These are phyloP conservation scores for Scolopax mira DNA, from an alignment of 2,113 vertebrate genomes.

Conservation along the genomic window DNA sequence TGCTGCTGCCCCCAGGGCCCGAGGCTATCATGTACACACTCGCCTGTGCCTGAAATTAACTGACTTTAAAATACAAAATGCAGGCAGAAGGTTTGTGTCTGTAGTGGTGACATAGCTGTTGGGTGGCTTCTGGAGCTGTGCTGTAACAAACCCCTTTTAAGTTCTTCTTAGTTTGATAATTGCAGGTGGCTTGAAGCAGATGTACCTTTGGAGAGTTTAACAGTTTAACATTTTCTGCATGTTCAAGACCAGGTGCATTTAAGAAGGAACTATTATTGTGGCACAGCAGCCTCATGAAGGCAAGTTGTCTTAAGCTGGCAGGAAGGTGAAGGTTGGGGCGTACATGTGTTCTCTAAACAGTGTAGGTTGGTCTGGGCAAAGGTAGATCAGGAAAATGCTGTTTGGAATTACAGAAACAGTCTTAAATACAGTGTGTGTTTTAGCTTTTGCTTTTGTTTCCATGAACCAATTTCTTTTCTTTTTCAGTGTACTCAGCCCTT, in stretches of 20 bases:
- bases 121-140: fast-evolving
- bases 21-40: background rate
- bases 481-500: constrained; percentile 88
- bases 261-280: background rate
- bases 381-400: background rate
- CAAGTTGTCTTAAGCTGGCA: background rate
- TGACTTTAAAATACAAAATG: background rate
- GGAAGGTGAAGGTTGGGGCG: background rate
- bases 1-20: background rate
- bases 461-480: constrained; percentile 7
- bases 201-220: background rate
- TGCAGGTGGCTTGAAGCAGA: background rate
- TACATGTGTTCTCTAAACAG: background rate
- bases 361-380: background rate
- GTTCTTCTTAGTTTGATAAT: background rate
- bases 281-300: background rate
- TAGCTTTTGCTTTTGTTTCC: background rate
- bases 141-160: background rate
- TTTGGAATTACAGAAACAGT: background rate
- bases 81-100: background rate
- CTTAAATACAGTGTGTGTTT: background rate
- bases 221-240: background rate
- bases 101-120: fast-evolving
- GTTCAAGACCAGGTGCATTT: background rate
- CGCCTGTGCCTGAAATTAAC: fast-evolving